Conservation (phyloP, 2,888 invertebrate genomes). For the Drepana falcataria region DNA sequence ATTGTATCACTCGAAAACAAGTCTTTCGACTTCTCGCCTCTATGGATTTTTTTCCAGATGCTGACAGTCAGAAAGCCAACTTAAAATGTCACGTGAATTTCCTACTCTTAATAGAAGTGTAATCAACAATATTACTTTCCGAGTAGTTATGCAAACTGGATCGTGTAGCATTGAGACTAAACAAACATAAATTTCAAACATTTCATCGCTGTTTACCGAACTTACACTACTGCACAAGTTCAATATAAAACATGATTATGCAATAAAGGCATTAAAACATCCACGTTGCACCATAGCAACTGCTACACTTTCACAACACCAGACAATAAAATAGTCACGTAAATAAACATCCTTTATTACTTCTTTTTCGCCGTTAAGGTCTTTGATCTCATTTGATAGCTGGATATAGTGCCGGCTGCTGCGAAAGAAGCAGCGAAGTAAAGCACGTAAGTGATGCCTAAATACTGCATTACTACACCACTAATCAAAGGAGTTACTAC, state of each 20-base stretch:
- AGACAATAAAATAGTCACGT: background rate
- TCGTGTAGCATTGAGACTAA: background rate
- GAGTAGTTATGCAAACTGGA: background rate
- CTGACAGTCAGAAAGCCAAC: no score
- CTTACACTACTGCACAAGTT: background rate
- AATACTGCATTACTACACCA: slow-evolving; percentile 67
- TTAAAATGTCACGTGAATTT: no score
- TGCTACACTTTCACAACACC: background rate
- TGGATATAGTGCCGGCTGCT: slow-evolving; percentile 45
- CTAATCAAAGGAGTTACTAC: slow-evolving; percentile 75
- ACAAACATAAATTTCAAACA: background rate
- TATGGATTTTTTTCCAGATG: no score
- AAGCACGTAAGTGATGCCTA: slow-evolving; percentile 57
- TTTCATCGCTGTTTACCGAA: background rate
- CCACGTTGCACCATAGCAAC: background rate
- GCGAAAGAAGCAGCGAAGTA: slow-evolving; percentile 38
- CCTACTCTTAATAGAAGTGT: no score
- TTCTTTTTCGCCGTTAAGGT: slow-evolving; percentile 23
- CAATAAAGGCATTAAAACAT: background rate
- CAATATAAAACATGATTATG: slow-evolving; percentile 1
- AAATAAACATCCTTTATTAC: slow-evolving; percentile 10
- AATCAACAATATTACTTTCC: no score
- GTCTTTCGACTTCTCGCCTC: no score
- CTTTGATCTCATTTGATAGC: slow-evolving; percentile 28
- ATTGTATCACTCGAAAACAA: no score